Evolutionary conservation across 2,888 invertebrate genomes (phyloP), one percentile per base, ranked within the genome.

Genomic region (Nymphalis urticae): DNA sequence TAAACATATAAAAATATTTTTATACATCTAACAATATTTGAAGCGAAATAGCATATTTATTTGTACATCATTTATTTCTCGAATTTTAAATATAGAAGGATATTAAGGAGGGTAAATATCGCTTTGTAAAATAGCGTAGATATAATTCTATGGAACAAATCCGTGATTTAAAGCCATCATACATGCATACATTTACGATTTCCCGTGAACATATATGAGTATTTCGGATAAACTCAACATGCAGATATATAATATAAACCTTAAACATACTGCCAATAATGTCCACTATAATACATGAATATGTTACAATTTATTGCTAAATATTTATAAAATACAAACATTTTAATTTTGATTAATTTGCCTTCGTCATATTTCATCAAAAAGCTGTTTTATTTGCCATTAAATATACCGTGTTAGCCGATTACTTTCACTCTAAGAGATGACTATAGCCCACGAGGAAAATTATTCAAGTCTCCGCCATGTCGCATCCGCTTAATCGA

Each of bases 1-100:
- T 79, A 87, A 85, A 82, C 73, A 75, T 87, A 86, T 76, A 85
- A 87, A 89, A 87, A 89, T 87, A 88, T 84, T 69, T 79, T 79
- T 78, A 68, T 75, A 76, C 79, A 77, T 76, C 75, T 76, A 77
- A 73, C 76, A 66, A 79, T 78, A 75, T 76, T 76, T 76, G 75
- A 84, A 82, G 79, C 79, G 76, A 81, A 78, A 79, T 82, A 77
- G 78, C 78, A 72, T 74, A 74, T 84, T 82, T 74, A 75, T 84
- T 83, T 83, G 79, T 85, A 84, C 80, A 83, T 75, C 62, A 75
- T 48, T 74, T 75, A 73, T 73, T 69, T 54, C 48, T 68, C 54
- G 58, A 70, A 68, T 64, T 51, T 51, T 66, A 48, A 67, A 64
- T 61, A 68, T 64, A 64, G 63, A 66, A 71, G 19, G 19, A 63